phyloP scores from a whole-genome alignment of 1,140 invertebrate species.

The Spodoptera litura region DNA sequence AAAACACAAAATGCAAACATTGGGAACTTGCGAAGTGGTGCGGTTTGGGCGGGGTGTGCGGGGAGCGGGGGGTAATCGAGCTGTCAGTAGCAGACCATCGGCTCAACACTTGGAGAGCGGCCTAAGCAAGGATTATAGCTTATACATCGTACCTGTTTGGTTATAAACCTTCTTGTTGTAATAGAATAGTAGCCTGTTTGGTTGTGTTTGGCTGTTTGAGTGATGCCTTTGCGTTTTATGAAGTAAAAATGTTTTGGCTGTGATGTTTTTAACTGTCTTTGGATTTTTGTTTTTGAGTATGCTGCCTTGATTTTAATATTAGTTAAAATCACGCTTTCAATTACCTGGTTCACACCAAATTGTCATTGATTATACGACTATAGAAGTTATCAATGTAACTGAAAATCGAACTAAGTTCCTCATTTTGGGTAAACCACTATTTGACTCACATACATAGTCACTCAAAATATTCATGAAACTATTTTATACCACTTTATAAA shows the following conservation, averaged over 20 bases:
- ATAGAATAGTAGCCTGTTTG: not conserved
- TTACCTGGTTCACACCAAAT: too few species aligned
- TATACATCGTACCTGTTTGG: slow-evolving; percentile 44
- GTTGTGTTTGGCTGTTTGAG: not conserved
- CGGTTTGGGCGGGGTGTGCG: slow-evolving; percentile 26
- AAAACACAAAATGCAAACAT: slow-evolving; percentile 45
- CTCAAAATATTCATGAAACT: not conserved
- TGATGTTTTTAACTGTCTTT: not conserved
- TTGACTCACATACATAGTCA: too few species aligned
- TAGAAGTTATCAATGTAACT: too few species aligned
- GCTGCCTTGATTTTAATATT: not conserved
- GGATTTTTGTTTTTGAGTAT: not conserved
- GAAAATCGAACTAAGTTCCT: too few species aligned
- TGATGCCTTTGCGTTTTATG: not conserved
- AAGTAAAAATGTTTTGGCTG: not conserved
- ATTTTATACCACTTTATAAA: not conserved
- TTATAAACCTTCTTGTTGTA: slow-evolving; percentile 13
- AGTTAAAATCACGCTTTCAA: not conserved
- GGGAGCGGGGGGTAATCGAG: slow-evolving; percentile 51
- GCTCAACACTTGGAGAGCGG: slow-evolving; percentile 50
- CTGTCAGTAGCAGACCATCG: slow-evolving; percentile 50
- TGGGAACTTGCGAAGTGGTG: slow-evolving; percentile 39
- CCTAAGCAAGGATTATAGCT: slow-evolving; percentile 52
- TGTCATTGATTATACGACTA: too few species aligned
- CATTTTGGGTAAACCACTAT: too few species aligned